Conservation (phyloP, 1,140 invertebrate species). For the Magallana angulata region DNA sequence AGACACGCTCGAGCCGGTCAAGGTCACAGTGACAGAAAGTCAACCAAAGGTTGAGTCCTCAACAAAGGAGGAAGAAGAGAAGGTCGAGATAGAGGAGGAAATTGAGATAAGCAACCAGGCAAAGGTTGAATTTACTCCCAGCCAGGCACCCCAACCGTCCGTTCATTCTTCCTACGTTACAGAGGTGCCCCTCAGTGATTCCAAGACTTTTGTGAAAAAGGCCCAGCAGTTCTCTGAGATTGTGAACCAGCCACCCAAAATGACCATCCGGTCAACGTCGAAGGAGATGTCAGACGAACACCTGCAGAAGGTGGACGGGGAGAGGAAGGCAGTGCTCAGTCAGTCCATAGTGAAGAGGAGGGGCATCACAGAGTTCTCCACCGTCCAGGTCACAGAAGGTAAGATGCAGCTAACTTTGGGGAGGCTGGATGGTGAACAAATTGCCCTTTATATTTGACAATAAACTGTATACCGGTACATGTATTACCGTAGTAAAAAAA, state of each 20-base stretch:
- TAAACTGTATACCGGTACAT: too few species aligned
- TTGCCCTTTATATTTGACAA: too few species aligned
- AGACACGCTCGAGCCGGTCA: slow-evolving; percentile 41
- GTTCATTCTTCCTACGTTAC: slow-evolving; percentile 19
- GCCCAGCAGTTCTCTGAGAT: slow-evolving; percentile 65
- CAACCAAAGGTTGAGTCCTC: slow-evolving; percentile 10
- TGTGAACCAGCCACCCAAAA: slow-evolving; percentile 61
- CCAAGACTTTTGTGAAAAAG: slow-evolving; percentile 57
- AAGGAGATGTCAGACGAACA: slow-evolving; percentile 58
- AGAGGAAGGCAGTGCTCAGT: slow-evolving; percentile 63
- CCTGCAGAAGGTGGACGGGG: slow-evolving; percentile 61
- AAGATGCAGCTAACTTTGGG: not conserved
- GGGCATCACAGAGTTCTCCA: slow-evolving; percentile 19
- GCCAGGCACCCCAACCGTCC: not conserved
- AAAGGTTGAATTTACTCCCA: slow-evolving; percentile 25
- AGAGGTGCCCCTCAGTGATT: slow-evolving; percentile 27
- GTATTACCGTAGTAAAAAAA: too few species aligned
- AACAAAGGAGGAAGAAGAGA: not conserved
- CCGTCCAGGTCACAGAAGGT: not conserved
- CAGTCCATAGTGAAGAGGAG: slow-evolving; percentile 54
- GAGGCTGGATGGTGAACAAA: too few species aligned
- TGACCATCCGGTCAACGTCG: slow-evolving; percentile 52
- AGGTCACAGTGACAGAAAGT: slow-evolving; percentile 31
- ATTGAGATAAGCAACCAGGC: not conserved
- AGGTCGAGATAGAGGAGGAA: not conserved